Evolutionary conservation across 2,113 vertebrate genomes (phyloP), one percentile per base, ranked within the genome.

Genomic region (Brachirus orientalis): DNA sequence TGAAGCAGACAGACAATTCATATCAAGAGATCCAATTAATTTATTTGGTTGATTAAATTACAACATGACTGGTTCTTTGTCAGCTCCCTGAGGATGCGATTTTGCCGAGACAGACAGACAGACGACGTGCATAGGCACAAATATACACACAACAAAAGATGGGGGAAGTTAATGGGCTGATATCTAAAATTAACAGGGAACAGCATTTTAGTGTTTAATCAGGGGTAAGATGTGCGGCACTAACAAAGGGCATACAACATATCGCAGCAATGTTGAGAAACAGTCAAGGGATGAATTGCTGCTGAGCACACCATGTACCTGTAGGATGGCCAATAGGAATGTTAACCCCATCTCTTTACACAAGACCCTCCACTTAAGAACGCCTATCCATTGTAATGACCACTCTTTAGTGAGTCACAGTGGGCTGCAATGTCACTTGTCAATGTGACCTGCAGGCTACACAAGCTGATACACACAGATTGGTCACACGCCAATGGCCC

Each of bases 1-100:
- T 82, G 77, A 86, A 79, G 89, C 89, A 91, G 79, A 91, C 82
- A 78, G 88, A 88, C 69, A 80, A 89, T 88, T 87, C 77, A 88
- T 90, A 90, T 89, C 88, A 91, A 88, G 90, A 92, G 90, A 90
- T 90, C 89, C 89, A 92, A 92, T 91, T 91, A 90, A 91, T 91
- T 89, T 88, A 93, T 90, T 88, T 90, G 88, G 69, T 90, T 90
- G 88, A 92, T 92, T 90, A 88, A 90, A 90, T 92, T 91, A 92
- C 88, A 90, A 89, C 87, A 85, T 88, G 89, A 89, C 87, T 86
- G 88, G 86, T 90, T 88, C 87, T 75, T 84, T 75, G 90, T 93
- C 91, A 92, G 92, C 91, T 92, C 88, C 85, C 90, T 0, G 55
- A 87, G 86, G 88, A 85, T 85, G 76, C 69, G 75, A 87, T 85